A percentile compares a stretch with the other conserved stretches of the same genome.
Conservation (phyloP, 1,140 invertebrate genomes). For the Cydia splendana region DNA sequence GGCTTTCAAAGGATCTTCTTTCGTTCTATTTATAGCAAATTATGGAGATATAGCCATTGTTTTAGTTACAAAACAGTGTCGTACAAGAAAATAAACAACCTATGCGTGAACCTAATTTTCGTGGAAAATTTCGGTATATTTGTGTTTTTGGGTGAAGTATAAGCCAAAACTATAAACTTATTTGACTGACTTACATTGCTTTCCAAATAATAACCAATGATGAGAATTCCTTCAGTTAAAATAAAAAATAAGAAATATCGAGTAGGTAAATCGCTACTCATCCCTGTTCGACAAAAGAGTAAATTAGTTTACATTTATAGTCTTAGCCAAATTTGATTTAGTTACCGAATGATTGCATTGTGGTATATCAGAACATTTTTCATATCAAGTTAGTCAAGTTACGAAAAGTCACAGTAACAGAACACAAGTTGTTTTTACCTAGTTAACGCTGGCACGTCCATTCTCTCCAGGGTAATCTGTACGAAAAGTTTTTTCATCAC, state of each 20-base stretch:
- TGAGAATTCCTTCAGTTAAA: no score
- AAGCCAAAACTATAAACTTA: no score
- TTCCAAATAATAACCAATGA: no score
- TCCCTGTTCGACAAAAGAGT: no score
- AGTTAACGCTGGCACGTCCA: slow-evolving; percentile 6
- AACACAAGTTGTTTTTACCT: slow-evolving; percentile 4
- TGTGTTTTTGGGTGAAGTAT: no score
- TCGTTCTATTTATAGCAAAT: neutral
- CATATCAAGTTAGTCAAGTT: slow-evolving; percentile 7
- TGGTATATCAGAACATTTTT: neutral
- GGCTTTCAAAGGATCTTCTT: neutral
- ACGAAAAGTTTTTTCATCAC: slow-evolving; percentile 28
- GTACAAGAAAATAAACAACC: neutral
- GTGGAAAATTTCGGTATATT: no score
- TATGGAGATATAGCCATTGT: neutral
- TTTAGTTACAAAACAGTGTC: neutral
- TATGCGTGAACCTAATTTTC: neutral
- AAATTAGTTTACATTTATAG: no score
- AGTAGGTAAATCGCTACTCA: no score
- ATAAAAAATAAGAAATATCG: no score
- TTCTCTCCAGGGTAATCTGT: neutral
- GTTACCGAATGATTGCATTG: neutral
- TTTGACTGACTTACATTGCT: no score
- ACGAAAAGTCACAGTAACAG: neutral
- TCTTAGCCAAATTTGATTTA: no score